These are phyloP conservation scores for Eonycteris spelaea DNA, from an alignment of 2,113 vertebrate genomes.

Conservation along the genomic window DNA sequence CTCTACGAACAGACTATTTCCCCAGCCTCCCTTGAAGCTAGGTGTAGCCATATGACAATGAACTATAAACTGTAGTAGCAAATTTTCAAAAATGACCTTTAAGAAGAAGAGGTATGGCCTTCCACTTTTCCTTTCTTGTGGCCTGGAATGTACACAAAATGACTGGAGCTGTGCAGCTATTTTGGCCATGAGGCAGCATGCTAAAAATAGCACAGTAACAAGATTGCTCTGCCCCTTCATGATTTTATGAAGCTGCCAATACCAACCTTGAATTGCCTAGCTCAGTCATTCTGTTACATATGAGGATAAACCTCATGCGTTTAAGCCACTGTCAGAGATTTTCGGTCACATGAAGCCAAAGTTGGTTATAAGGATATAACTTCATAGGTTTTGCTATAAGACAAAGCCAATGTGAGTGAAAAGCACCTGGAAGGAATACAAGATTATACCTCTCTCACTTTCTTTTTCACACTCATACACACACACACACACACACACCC, in stretches of 20 bases:
- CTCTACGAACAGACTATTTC: not conserved
- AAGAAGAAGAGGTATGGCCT: not conserved
- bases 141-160: not conserved
- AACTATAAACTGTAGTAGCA: not conserved
- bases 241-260: not conserved
- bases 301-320: not conserved
- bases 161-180: not conserved
- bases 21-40: not conserved
- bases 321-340: not conserved
- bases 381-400: not conserved
- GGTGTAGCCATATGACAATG: not conserved
- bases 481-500: too few species aligned
- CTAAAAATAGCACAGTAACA: not conserved
- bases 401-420: not conserved
- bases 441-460: not conserved
- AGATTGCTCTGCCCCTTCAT: not conserved
- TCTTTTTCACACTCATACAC: too few species aligned
- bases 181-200: not conserved
- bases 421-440: not conserved
- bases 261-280: not conserved
- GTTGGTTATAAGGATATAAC: not conserved
- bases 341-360: not conserved
- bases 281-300: not conserved
- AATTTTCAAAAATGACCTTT: not conserved
- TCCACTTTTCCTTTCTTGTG: not conserved